Base-by-base conservation (phyloP, 2,113 vertebrate genomes). In the Mormyrus lacerda region DNA sequence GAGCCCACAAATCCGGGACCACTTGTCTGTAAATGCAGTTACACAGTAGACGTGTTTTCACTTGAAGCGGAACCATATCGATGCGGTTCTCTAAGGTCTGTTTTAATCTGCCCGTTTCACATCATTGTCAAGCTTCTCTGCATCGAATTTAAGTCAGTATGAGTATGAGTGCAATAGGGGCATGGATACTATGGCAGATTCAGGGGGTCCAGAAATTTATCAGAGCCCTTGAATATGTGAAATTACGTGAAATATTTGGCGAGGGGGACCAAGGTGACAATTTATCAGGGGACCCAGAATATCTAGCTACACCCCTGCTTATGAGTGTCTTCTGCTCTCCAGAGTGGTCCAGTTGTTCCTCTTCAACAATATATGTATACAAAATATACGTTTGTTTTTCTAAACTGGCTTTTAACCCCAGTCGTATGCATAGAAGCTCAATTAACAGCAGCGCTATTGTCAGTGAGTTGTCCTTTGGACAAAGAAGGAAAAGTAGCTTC, bases 341-440 rank as follows among this genome's bases (percentile, higher is more conserved):
- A 31, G 39, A n/a, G 44, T n/a, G 9, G 3, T 47, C 87, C 45
- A n/a, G 85, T 35, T 35, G 85, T 51, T 61, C 39, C 9, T 21
- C 19, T 61, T 87, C 9, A 86, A 86, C 27, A 86, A 86, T 50
- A 13, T 3, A 47, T 31, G 45, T 45, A 85, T 44, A 82, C 4
- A 85, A 86, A 86, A 86, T 51, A 86, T 53, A 51, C 39, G 48
- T 53, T 84, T 47, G 85, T 45, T 61, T 87, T 87, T 61, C 55
- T 65, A 65, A 87, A 27, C 53, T 21, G 39, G 87, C 51, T 61
- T 61, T 44, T 61, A 44, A 87, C 85, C 85, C 31, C 51, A 87
- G 51, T 35, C 31, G 9, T 39, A 58, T 87, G 31, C 35, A 21
- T 65, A 13, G 53, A 44, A 3, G 17, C 35, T 87, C n/a, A 4